Evolutionary conservation across 2,797 vertebrate species (phyloP).

Genomic region (Rhinichthys osculus): DNA sequence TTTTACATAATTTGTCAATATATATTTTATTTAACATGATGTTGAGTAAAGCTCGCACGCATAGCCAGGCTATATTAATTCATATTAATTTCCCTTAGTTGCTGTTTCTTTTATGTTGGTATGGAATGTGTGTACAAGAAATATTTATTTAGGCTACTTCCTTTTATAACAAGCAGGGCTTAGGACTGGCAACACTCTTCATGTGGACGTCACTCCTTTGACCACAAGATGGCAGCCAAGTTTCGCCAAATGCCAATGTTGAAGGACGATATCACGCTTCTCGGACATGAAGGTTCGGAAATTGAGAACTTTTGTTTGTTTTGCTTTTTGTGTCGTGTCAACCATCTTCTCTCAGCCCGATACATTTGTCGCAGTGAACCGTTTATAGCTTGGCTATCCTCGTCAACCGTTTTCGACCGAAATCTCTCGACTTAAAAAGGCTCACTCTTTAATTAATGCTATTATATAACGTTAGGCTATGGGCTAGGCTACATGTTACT

Average conservation of each 20-base stretch:
- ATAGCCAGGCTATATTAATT: not conserved
- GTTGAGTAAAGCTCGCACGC: not conserved
- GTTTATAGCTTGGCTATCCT: not conserved
- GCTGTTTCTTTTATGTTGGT: not conserved
- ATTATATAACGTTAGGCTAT: not conserved
- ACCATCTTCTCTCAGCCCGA: not conserved
- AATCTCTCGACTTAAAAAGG: not conserved
- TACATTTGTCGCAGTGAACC: not conserved
- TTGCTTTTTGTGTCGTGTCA: not conserved
- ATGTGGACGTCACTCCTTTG: not conserved
- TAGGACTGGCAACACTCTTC: not conserved
- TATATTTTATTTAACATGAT: not conserved
- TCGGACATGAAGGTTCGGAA: not conserved
- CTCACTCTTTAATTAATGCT: not conserved
- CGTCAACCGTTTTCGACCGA: not conserved
- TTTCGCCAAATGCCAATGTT: not conserved
- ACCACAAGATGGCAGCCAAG: constrained; percentile 11
- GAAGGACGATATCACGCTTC: not conserved
- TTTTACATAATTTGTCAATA: not conserved
- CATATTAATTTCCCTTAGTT: not conserved
- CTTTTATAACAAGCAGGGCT: not conserved
- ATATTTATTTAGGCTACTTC: not conserved
- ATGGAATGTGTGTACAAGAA: not conserved
- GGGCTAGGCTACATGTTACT: too few relatives aligned
- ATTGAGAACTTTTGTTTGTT: not conserved